Evolutionary conservation across 2,888 invertebrate genomes (phyloP).

Genomic region (Ophioninae sp.): DNA sequence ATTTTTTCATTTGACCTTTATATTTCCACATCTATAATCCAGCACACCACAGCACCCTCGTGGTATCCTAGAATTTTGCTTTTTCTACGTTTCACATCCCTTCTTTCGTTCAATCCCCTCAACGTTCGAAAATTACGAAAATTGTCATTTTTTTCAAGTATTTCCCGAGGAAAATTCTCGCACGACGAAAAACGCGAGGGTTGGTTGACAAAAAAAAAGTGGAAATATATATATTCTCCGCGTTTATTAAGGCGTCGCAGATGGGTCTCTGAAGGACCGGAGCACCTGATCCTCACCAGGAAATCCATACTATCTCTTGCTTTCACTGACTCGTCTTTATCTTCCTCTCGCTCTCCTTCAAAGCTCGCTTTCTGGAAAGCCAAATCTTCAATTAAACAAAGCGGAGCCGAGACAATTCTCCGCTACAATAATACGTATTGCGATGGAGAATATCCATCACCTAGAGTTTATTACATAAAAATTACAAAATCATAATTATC

Average conservation of each 20-base stretch:
- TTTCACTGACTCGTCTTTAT: slow-evolving; percentile 39
- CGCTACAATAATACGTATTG: neutral
- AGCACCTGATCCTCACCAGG: slow-evolving; percentile 71
- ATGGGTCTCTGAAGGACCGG: slow-evolving; percentile 63
- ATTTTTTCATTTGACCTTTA: too few species aligned
- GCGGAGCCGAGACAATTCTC: neutral
- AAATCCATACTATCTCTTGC: slow-evolving; percentile 68
- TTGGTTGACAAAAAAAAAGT: slow-evolving; percentile 39
- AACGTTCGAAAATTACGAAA: neutral
- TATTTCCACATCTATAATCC: too few species aligned
- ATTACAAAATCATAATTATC: neutral
- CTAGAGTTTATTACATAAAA: neutral
- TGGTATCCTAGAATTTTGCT: too few species aligned
- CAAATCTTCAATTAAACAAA: slow-evolving; percentile 10
- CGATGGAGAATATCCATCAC: neutral
- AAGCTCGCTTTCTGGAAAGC: neutral
- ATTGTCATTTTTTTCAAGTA: neutral
- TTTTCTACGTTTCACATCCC: too few species aligned
- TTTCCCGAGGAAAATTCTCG: neutral
- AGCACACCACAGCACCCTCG: too few species aligned
- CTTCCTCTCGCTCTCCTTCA: slow-evolving; percentile 14
- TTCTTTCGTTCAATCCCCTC: too few species aligned
- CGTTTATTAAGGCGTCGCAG: slow-evolving; percentile 65
- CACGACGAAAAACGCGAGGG: slow-evolving; percentile 8
- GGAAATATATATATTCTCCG: slow-evolving; percentile 15